These are phyloP conservation scores for Dryoscopus gambensis DNA, from an alignment of 2,113 vertebrate genomes.

Conservation along the genomic window DNA sequence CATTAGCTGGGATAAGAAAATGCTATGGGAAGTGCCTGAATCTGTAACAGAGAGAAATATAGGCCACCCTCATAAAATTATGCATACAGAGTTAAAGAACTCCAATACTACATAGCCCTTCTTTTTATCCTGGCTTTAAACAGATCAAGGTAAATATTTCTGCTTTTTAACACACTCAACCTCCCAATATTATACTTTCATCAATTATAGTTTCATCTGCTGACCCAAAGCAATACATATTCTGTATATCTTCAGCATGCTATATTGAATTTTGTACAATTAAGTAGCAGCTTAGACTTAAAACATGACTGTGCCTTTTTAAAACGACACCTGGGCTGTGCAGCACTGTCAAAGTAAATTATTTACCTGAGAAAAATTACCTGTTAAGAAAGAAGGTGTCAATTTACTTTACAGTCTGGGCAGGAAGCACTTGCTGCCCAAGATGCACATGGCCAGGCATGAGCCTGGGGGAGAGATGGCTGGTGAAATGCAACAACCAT, in stretches of 20 bases:
- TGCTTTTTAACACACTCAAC: neutral
- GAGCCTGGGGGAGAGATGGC: neutral
- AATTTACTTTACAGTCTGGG: neutral
- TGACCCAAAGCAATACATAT: neutral
- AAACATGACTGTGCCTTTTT: neutral
- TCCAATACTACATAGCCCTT: rapidly evolving
- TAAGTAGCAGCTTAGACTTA: neutral
- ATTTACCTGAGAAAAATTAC: neutral
- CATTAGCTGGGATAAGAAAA: neutral
- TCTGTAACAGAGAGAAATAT: neutral
- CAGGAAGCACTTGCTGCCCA: neutral
- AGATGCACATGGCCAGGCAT: rapidly evolving
- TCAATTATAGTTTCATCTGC: neutral
- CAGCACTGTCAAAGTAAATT: neutral
- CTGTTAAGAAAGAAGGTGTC: neutral
- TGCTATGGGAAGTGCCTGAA: neutral
- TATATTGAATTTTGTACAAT: neutral
- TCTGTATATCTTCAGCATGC: neutral
- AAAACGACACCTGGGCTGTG: neutral
- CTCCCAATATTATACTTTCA: neutral
- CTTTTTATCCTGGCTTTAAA: neutral
- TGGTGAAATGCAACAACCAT: neutral
- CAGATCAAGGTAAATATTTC: neutral
- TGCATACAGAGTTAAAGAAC: neutral
- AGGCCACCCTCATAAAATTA: neutral